Evolutionary conservation across 1,140 invertebrate species (phyloP), one percentile per base, ranked within the genome.

Genomic region (Pogonus chalceus): DNA sequence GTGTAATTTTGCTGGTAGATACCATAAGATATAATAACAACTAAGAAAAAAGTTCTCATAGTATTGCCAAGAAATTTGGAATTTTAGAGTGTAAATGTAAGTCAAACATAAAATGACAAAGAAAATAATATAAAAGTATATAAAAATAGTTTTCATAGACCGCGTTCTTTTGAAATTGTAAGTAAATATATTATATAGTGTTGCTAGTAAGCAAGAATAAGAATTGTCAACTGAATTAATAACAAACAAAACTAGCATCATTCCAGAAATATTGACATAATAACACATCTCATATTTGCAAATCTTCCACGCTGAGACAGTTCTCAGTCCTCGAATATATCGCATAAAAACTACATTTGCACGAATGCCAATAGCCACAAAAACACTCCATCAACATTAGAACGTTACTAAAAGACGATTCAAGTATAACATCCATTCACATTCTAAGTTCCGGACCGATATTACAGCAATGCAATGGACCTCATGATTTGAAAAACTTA

Each of bases 401-500:
- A 49, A 3, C 4, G 18, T 49, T n/a, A 4, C 4, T 18, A 49
- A 10, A 3, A 43, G 3, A 18, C 37, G 7, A 7, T 49, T 10
- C 3, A 46, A 46, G 12, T 16, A 7, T 7, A 7, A 7, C 12
- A 7, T 4, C 16, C 4, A n/a, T 12, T 3, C 47, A 49, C 47
- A 49, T 10, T 49, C 47, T 49, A 49, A 49, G 47, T 20, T 4
- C 3, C 7, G 47, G 16, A 23, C 20, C 47, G 47, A 23, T 49
- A 49, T 51, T 26, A 26, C 23, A 24, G 23, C 14, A 31, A n/a
- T 26, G 49, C 49, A 51, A 51, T 51, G 49, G 49, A 51, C 49
- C 49, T 51, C 23, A 35, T 51, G 49, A 51, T 51, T 51, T 51
- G 49, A 51, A 51, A 51, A 51, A 51, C 49, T 31, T 51, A 51